Evolutionary conservation across 2,888 invertebrate genomes (phyloP).

Genomic region (Stegana nigrithorax): DNA sequence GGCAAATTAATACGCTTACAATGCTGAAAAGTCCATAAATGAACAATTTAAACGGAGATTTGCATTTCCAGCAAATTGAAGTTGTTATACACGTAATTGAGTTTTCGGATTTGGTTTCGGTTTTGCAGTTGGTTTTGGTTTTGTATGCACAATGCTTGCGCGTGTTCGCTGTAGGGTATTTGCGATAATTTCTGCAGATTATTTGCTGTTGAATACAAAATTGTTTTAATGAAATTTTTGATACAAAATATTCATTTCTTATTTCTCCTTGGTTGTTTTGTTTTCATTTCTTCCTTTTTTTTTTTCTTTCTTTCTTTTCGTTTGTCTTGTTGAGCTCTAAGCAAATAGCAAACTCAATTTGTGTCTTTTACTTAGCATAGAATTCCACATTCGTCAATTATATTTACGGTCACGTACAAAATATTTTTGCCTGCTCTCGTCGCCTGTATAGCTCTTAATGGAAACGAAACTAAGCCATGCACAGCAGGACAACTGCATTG

Average conservation of each 20-base stretch:
- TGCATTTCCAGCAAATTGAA: not conserved
- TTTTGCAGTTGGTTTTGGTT: no score
- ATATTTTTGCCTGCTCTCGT: not conserved
- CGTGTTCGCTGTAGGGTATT: not conserved
- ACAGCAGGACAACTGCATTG: not conserved
- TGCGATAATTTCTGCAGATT: conserved; percentile 2
- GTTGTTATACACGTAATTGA: not conserved
- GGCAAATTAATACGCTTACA: not conserved
- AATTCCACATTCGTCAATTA: conserved; percentile 5
- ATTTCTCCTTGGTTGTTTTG: not conserved
- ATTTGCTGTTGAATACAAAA: not conserved
- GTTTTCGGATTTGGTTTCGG: no score
- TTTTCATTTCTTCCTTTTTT: not conserved
- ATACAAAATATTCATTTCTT: not conserved
- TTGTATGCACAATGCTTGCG: not conserved
- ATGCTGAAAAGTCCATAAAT: not conserved
- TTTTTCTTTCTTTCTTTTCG: not conserved
- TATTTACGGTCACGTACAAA: conserved; percentile 6
- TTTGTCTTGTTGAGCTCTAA: no score
- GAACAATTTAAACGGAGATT: not conserved
- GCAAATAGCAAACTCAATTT: no score
- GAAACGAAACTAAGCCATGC: no score
- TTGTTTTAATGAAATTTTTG: not conserved
- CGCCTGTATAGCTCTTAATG: not conserved
- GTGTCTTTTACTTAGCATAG: no score